Conservation (phyloP, 1,140 invertebrate genomes). For the Catajapyx aquilonaris region DNA sequence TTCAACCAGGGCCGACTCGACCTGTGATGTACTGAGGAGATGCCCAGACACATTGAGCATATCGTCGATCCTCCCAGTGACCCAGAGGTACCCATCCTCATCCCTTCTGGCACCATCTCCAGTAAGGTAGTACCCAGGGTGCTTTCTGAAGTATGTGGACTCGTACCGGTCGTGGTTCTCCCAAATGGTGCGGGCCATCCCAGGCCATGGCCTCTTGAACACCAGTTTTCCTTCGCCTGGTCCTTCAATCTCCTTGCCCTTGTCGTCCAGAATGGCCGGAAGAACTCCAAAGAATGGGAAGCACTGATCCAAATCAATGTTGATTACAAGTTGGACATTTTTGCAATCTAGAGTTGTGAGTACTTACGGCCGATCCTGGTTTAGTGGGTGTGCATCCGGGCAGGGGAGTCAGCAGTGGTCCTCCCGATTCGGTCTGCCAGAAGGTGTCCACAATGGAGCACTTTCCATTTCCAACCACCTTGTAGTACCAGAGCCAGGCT, state of each 20-base stretch:
- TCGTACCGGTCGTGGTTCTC: conserved; percentile 84
- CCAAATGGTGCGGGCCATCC: conserved; percentile 86
- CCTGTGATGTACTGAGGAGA: conserved; percentile 38
- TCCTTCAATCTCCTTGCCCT: conserved; percentile 65
- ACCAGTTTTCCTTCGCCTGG: conserved; percentile 85
- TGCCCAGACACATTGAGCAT: conserved; percentile 44
- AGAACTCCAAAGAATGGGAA: conserved; percentile 94
- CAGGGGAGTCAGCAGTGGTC: conserved; percentile 80
- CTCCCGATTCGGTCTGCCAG: conserved; percentile 98
- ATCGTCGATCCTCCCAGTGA: conserved; percentile 43
- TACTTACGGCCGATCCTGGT: conserved; percentile 79
- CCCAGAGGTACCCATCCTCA: conserved; percentile 39
- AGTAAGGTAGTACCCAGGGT: conserved; percentile 89
- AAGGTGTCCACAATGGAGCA: conserved; percentile 94
- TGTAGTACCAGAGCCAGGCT: conserved; percentile 95
- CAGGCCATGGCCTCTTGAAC: conserved; percentile 86
- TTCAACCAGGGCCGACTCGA: conserved; percentile 15
- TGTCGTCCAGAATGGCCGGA: conserved; percentile 68
- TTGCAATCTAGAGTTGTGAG: neutral
- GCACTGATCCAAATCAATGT: conserved; percentile 38
- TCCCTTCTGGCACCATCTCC: conserved; percentile 87
- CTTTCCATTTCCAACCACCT: conserved; percentile 52
- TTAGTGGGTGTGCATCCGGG: conserved; percentile 91
- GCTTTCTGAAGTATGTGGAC: conserved; percentile 85
- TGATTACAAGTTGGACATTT: no score